Percentiles rank a stretch among this genome's conserved stretches.
phyloP scores from a whole-genome alignment of 2,888 invertebrate species.

The Ernsta delagoae region DNA sequence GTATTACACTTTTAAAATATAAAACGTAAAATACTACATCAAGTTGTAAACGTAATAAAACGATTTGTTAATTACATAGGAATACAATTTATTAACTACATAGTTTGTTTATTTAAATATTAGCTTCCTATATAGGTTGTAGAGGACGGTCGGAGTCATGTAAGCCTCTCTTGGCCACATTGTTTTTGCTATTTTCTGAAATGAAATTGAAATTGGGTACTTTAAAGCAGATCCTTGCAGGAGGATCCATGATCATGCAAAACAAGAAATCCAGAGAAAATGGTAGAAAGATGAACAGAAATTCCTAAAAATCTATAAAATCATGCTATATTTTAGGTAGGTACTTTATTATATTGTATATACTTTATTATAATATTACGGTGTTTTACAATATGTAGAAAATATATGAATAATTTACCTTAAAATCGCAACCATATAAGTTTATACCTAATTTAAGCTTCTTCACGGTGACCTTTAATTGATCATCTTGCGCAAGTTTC shows the following conservation, averaged over 20 bases:
- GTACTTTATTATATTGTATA: no score
- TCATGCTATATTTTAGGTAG: no score
- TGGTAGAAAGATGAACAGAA: no score
- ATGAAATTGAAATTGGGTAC: conserved; percentile 39
- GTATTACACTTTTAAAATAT: conserved; percentile 7
- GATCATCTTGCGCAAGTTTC: conserved; percentile 59
- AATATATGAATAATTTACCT: conserved; percentile 52
- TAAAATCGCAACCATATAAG: conserved; percentile 77
- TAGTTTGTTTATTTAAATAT: conserved; percentile 59
- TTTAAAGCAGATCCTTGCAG: no score
- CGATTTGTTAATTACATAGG: no score
- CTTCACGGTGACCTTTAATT: conserved; percentile 63
- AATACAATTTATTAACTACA: neutral
- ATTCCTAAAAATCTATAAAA: no score
- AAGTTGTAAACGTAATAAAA: neutral
- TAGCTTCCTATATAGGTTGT: conserved; percentile 70
- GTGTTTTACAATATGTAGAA: no score
- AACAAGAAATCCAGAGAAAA: no score
- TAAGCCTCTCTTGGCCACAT: conserved; percentile 71
- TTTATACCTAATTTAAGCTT: conserved; percentile 76
- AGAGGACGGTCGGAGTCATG: conserved; percentile 70
- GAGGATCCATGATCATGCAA: no score
- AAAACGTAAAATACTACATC: neutral
- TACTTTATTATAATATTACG: no score
- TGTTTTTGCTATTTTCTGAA: conserved; percentile 73